These are phyloP conservation scores for Falco concolor DNA, from an alignment of 2,797 vertebrate genomes.

Conservation along the genomic window DNA sequence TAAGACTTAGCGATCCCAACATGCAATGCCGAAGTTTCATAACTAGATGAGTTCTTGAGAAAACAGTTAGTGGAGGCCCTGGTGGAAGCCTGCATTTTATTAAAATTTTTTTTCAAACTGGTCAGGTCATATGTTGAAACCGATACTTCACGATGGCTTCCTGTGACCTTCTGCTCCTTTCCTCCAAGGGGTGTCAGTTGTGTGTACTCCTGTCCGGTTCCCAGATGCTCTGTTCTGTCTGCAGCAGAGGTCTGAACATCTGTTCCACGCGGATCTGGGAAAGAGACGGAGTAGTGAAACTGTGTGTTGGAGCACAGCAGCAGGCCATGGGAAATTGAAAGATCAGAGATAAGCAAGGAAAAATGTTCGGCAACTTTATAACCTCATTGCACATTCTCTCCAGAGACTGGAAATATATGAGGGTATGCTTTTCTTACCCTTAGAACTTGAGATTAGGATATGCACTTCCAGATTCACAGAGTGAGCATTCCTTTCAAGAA, in stretches of 20 bases:
- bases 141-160: not conserved
- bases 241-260: not conserved
- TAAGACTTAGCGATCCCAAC: not conserved
- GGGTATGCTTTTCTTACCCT: not conserved
- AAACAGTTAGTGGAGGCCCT: not conserved
- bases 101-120: conserved; percentile 6
- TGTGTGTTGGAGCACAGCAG: not conserved
- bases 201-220: not conserved
- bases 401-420: not conserved
- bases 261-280: not conserved
- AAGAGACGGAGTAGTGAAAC: not conserved
- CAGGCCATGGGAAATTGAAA: conserved; percentile 36
- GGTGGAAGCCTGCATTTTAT: conserved; percentile 31
- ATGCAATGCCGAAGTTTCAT: not conserved
- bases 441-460: not conserved
- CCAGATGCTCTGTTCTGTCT: not conserved
- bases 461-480: not conserved
- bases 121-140: conserved; percentile 8
- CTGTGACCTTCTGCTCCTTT: conserved; percentile 37
- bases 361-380: not conserved
- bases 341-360: conserved; percentile 44
- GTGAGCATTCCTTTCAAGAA: not conserved
- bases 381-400: not conserved
- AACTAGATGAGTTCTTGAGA: not conserved
- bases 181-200: not conserved